A percentile compares a stretch with the other conserved stretches of the same genome.
Conservation (phyloP, 2,797 vertebrate species). For the Fistularia commersonii region DNA sequence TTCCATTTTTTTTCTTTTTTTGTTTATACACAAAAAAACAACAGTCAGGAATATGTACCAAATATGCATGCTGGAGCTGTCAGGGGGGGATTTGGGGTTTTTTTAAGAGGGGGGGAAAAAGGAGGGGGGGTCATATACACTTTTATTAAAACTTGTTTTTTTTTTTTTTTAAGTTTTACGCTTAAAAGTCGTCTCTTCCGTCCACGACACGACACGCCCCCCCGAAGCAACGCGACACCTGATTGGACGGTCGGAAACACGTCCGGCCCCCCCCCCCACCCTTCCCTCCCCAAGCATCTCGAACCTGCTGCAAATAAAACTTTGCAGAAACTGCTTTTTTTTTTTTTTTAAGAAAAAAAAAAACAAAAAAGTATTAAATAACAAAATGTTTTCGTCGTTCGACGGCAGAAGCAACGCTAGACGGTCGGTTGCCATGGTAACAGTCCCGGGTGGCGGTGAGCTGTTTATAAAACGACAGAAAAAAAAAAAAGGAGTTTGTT, state of each 20-base stretch:
- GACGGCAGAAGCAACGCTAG: no score
- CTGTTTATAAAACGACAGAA: neutral
- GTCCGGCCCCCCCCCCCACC: no score
- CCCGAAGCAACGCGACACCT: neutral
- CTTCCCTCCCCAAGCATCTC: no score
- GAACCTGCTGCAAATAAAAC: slow-evolving; percentile 80
- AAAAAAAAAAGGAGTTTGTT: neutral
- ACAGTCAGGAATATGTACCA: slow-evolving; percentile 94
- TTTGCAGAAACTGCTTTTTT: slow-evolving; percentile 77
- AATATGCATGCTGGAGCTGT: slow-evolving; percentile 93
- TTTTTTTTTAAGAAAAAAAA: no score
- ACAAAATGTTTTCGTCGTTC: no score
- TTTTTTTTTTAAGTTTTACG: no score
- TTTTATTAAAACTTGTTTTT: slow-evolving; percentile 38
- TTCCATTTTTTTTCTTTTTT: no score
- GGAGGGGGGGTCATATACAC: slow-evolving; percentile 47
- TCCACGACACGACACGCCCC: neutral
- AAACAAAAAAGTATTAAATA: no score
- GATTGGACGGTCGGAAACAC: no score
- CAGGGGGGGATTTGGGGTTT: slow-evolving; percentile 55
- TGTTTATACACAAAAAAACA: slow-evolving; percentile 87
- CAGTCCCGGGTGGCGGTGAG: slow-evolving; percentile 46
- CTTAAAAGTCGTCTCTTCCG: no score
- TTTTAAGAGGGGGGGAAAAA: neutral
- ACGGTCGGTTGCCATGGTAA: slow-evolving; percentile 63